Evolutionary conservation across 2,888 invertebrate species (phyloP).

Genomic region (Phyllotreta cruciferae): DNA sequence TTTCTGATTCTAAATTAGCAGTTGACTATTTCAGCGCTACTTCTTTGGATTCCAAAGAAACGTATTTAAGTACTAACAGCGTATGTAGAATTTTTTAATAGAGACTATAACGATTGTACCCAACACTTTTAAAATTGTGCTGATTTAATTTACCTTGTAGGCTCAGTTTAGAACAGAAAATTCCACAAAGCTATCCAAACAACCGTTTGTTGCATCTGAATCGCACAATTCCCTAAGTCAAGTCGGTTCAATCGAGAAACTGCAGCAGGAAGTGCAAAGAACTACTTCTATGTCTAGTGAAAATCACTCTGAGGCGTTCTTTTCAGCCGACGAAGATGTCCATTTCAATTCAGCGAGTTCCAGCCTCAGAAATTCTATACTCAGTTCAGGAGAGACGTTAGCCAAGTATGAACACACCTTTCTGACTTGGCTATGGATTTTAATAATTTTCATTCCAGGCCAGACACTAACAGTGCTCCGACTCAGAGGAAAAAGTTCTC

Average conservation of each 20-base stretch:
- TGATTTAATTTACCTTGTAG: too few relatives aligned
- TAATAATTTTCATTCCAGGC: constrained; percentile 33
- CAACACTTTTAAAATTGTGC: too few relatives aligned
- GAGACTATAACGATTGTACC: too few relatives aligned
- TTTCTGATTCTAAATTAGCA: constrained; percentile 84
- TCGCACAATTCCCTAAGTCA: constrained; percentile 72
- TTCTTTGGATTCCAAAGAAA: constrained; percentile 43
- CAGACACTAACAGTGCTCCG: constrained; percentile 52
- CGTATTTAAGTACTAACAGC: constrained; percentile 38
- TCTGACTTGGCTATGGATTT: neutral
- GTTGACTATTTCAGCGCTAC: constrained; percentile 72
- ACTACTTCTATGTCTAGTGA: constrained; percentile 89
- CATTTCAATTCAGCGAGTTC: constrained; percentile 71
- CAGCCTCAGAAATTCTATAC: constrained; percentile 72
- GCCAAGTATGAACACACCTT: constrained; percentile 42
- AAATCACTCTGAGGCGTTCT: constrained; percentile 91
- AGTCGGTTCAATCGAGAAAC: constrained; percentile 66
- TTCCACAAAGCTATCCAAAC: constrained; percentile 48
- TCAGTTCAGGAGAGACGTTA: constrained; percentile 59
- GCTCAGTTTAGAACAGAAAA: too few relatives aligned
- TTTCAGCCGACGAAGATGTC: constrained; percentile 91
- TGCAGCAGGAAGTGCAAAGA: constrained; percentile 74
- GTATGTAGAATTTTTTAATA: constrained; percentile 33
- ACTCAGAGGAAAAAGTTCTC: constrained; percentile 63
- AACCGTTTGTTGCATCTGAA: constrained; percentile 68